phyloP scores from a whole-genome alignment of 2,113 vertebrate species.

The Patagioenas fasciata region DNA sequence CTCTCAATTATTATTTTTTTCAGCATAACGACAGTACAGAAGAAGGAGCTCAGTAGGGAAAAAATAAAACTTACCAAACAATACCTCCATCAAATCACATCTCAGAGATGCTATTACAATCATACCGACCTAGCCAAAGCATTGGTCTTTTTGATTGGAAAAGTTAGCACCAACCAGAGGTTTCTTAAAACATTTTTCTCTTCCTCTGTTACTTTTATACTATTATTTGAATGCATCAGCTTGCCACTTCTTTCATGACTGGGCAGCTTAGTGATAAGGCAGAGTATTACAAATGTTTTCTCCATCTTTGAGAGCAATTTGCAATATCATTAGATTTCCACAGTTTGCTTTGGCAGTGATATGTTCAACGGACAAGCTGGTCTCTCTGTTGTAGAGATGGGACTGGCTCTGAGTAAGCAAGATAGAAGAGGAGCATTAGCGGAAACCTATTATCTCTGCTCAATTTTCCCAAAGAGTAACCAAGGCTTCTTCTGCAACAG shows the following conservation, averaged over 20 bases:
- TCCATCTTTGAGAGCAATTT: slow-evolving; percentile 33
- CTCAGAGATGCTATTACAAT: neutral
- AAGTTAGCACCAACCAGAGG: neutral
- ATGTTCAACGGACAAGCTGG: neutral
- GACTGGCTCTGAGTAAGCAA: slow-evolving; percentile 18
- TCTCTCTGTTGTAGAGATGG: neutral
- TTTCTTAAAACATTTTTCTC: neutral
- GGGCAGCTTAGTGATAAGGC: slow-evolving; percentile 48
- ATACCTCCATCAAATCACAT: neutral
- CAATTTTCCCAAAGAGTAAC: slow-evolving; percentile 42
- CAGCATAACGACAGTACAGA: neutral
- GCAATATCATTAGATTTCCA: slow-evolving; percentile 6
- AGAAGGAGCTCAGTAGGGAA: neutral
- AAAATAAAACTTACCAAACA: neutral
- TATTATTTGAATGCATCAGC: slow-evolving; percentile 3
- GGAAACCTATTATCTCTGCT: slow-evolving; percentile 34
- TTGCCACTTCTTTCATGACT: slow-evolving; percentile 3
- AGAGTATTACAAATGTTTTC: slow-evolving; percentile 21
- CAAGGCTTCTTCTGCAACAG: neutral
- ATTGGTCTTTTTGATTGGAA: neutral
- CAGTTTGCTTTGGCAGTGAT: slow-evolving; percentile 36
- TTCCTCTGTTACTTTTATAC: neutral
- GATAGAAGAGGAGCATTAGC: slow-evolving; percentile 46
- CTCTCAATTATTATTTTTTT: neutral
- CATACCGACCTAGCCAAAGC: neutral